Base-by-base conservation (phyloP, 2,113 vertebrate genomes). In the Sigmodon hispidus region DNA sequence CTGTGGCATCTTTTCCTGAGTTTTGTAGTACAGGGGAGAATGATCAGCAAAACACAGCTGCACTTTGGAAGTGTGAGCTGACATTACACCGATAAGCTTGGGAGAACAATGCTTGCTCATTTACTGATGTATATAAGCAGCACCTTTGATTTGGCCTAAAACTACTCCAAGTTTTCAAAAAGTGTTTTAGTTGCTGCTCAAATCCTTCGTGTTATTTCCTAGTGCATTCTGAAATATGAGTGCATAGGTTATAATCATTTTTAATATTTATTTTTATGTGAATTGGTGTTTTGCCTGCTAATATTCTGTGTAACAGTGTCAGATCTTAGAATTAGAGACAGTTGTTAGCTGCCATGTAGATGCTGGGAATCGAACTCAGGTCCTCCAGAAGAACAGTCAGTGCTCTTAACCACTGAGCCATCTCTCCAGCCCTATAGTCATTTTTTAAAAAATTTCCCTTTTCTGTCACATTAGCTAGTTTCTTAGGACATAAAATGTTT, bases 401-500 rank as follows among this genome's bases (percentile, higher is more conserved):
- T n/a, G n/a, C n/a, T n/a, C n/a, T n/a, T n/a, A n/a, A n/a, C n/a
- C n/a, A n/a, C n/a, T n/a, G n/a, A n/a, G n/a, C n/a, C n/a, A n/a
- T n/a, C n/a, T n/a, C n/a, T n/a, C n/a, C n/a, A n/a, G n/a, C n/a
- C n/a, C n/a, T n/a, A n/a, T n/a, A n/a, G n/a, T n/a, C n/a, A n/a
- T 61, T 21, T 57, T 93, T 43, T 0, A 48, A n/a, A n/a, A n/a
- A n/a, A 72, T 95, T 93, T 52, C 22, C 1, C 77, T 94, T 83
- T 52, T 95, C 57, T 72, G 57, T 96, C 89, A 89, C 57, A 90
- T 96, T 92, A 94, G 67, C 94, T 95, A 95, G 67, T 93, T 45
- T 70, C 95, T 97, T 94, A 55, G 89, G 80, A 52, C 70, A 55
- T 73, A 81, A 97, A 95, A 79, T 96, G 59, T 94, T 95, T 97